Evolutionary conservation across 2,113 vertebrate genomes (phyloP), one percentile per base, ranked within the genome.

Genomic region (Hipposideros armiger): DNA sequence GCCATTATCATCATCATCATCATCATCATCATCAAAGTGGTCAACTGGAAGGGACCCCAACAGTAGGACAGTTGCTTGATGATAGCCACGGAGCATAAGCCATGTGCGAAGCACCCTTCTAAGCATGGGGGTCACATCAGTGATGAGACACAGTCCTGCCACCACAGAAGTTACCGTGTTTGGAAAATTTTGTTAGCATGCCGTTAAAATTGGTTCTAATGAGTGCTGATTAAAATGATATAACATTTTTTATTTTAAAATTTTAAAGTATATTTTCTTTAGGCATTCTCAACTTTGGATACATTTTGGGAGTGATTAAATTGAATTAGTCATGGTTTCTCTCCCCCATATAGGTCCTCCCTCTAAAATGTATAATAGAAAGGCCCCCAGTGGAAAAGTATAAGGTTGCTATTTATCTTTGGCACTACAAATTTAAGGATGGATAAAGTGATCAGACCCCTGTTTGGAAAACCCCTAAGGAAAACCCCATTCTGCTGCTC

Each of bases 381-480:
- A 70, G 11, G 20, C 10, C 26, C n/a, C 67, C 40, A 1, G 26
- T 50, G 15, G 6, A 42, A 10, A 58, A 94, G 56, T 42, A 32
- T 17, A 77, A 72, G 30, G 5, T 5, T 32, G 40, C 19, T 95
- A 2, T 81, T 90, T 87, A 28, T 78, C 62, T 60, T 81, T 66
- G 50, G 76, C 50, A 74, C 30, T 30, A 24, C 62, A 78, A 81
- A 45, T 40, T 67, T 50, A 86, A 85, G n/a, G 11, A 47, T n/a
- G 58, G 62, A 64, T 83, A 32, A 77, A 80, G 19, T 60, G 40
- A 94, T 73, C 88, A 91, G 20, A 82, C 3, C 7, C 15, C 62
- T 82, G 11, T 70, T 64, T 69, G 84, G 77, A 96, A 98, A 96
- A 2, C n/a, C 97, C 96, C 96, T 70, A 94, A 95, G 81, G 81